Base-by-base conservation (phyloP, 2,797 vertebrate species). In the Dermochelys coriacea region DNA sequence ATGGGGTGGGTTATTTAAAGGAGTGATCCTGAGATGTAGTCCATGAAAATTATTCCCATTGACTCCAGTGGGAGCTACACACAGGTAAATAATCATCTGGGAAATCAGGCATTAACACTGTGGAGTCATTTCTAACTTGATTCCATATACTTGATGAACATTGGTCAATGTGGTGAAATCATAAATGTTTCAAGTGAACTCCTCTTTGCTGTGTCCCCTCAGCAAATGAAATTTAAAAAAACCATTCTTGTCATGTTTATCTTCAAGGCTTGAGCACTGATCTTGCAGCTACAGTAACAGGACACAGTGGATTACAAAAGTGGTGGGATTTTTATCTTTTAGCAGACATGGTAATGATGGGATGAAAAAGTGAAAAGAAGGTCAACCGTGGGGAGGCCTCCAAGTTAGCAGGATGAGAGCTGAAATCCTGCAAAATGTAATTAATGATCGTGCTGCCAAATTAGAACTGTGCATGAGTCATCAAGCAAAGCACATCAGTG, bases 401-500 rank as follows among this genome's bases (percentile, higher is more conserved):
- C 84, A 85, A 93, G 91, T 97, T 96, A 95, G 82, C 61, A 93
- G 81, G 78, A 91, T 85, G 25, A 91, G 80, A 93, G 94, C 57
- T 83, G 82, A 96, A 96, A 90, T 88, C 57, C 78, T 85, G 78
- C 50, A 90, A 93, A 92, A 93, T 87, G 23, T 88, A 93, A 86
- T 91, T 94, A 97, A 95, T 92, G 90, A 84, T 82, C 47, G 34
- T 71, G 68, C 31, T 94, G 84, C 85, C 50, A 61, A 57, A 31
- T 90, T 89, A 87, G 80, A 29, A 82, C 8, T 68, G 47, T 89
- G 80, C n/a, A 52, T 37, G 91, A 92, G 91, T 68, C 84, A 85
- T 79, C 77, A 77, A 92, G 64, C 14, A 91, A 94, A 91, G 47
- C 15, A 82, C 21, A 37, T 27, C 94, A 57, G 71, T 0, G 0